Base-by-base conservation (phyloP, 1,140 invertebrate genomes). In the Tetragonula clypearis region DNA sequence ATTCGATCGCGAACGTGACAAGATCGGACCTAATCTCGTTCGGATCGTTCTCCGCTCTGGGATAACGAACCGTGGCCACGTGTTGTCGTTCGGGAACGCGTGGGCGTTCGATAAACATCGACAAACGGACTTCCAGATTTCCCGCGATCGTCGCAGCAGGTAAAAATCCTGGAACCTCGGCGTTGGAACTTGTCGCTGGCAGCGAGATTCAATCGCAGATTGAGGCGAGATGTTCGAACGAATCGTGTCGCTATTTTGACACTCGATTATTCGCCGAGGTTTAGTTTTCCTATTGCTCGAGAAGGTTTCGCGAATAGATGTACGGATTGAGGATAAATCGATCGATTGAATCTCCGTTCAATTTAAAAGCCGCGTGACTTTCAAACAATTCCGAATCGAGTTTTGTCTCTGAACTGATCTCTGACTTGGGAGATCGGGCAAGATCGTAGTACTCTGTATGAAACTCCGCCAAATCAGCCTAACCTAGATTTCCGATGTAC, bases 91-190 rank as follows among this genome's bases (percentile, higher is more conserved):
- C 56, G 21, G n/a, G 30, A 49, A 72, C 55, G 53, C 30, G 85
- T 81, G 69, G 78, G 56, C 77, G 87, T 81, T 68, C 56, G 88
- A 89, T 89, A 87, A 87, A 79, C 85, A 90, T 89, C 88, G 82
- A 79, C 65, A 85, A 90, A 26, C 72, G 66, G 77, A 76, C 68
- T 81, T 53, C 62, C 66, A 65, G 72, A 79, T 74, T 86, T 79
- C 53, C 49, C 71, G 65, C 53, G 77, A 78, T 81, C 76, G 62
- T 53, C 55, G 68, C 23, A 15, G 65, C 68, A 81, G 78, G 78
- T 82, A 79, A 65, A 82, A 65, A 53, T 65, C 26, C 66, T 72
- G 68, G 35, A 71, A 78, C 19, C 66, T 60, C n/a, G 55, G 73
- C 8, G 41, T 8, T 49, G 41, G 6, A 49, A 49, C 41, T 49